Conservation (phyloP, 2,888 invertebrate species). For the Apamea epomidion region DNA sequence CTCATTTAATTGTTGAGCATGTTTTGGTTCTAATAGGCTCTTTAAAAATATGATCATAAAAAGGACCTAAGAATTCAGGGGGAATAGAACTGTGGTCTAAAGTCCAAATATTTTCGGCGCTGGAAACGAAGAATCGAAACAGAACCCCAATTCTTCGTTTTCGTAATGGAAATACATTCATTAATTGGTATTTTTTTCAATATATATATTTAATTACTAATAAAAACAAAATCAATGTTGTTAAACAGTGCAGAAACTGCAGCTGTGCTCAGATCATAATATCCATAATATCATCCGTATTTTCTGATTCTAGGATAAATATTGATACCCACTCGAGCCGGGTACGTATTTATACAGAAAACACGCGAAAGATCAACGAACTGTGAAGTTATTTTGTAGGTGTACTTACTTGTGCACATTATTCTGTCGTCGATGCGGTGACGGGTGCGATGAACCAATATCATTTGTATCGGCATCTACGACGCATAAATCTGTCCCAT, state of each 20-base stretch:
- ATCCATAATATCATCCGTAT: conserved; percentile 11
- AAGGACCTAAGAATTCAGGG: background rate
- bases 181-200: background rate
- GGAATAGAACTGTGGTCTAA: background rate
- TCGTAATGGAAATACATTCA: background rate
- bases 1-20: conserved; percentile 64
- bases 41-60: background rate
- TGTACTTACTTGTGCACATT: conserved; percentile 64
- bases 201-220: background rate
- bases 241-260: background rate
- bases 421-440: conserved; percentile 67
- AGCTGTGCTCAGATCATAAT: background rate
- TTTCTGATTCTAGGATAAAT: conserved; percentile 59
- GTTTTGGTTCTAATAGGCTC: conserved; percentile 55
- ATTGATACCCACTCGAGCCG: conserved; percentile 51
- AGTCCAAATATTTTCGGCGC: background rate
- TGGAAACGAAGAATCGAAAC: background rate
- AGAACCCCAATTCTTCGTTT: background rate
- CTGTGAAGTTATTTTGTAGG: conserved; percentile 65
- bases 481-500: conserved; percentile 60
- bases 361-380: conserved; percentile 72
- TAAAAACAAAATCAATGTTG: background rate
- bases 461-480: conserved; percentile 67
- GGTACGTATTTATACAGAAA: conserved; percentile 63
- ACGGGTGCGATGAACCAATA: conserved; percentile 73